Evolutionary conservation across 2,888 invertebrate species (phyloP), one percentile per base, ranked within the genome.

Genomic region (Lottia scabra): DNA sequence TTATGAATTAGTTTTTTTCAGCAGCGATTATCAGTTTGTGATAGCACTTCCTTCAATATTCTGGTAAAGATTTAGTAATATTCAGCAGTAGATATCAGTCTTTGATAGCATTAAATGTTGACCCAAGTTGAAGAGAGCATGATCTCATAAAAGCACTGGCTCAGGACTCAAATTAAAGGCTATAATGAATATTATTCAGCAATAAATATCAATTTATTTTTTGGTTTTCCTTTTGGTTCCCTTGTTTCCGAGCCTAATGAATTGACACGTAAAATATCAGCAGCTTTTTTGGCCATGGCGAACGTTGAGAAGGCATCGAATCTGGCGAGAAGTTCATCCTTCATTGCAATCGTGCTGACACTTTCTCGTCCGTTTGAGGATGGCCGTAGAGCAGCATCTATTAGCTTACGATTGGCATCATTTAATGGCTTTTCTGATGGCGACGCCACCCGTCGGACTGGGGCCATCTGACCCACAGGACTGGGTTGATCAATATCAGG

Each of bases 221-320:
- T 70, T 1, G 65, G 48, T 65, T 65, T 70, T 30, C 56, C 38
- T 23, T 68, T 30, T 2, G 2, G 30, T 43, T 62, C 43, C 38
- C 43, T 68, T 43, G 56, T n/a, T 19, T 46, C 46, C 23, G 15
- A 23, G 27, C 27, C 46, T 19, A 62, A 44, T n/a, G 68, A 65
- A 56, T 56, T 56, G 19, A 56, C 56, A 23, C 56, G 48, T 19
- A 70, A 23, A 38, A 70, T 70, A 43, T 27, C 64, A 38, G 70
- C 70, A 15, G 70, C 70, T 56, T 70, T 70, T 13, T 65, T 70
- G 2, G 70, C 70, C 70, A 70, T 70, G 12, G 70, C 46, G 26
- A 70, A 65, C n/a, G 70, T 56, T 4, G 70, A 65, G n/a, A 70
- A 65, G n/a, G 70, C 70, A 56, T 70, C 70, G 45, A 48, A 70